These are phyloP conservation scores for Morpho helenor DNA, from an alignment of 2,888 invertebrate genomes.

Conservation along the genomic window DNA sequence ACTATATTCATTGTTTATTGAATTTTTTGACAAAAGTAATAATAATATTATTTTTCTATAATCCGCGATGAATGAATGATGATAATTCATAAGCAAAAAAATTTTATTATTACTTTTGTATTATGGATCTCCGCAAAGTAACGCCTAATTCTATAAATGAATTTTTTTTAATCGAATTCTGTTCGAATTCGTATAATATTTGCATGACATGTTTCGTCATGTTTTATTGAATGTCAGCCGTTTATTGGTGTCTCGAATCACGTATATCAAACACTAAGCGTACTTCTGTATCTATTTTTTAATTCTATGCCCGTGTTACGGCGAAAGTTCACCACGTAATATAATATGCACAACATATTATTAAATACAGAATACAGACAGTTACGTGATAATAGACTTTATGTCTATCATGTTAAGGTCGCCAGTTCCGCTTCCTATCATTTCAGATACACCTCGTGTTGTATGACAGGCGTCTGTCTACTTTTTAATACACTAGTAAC, in stretches of 20 bases:
- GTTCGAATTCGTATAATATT: too few species aligned
- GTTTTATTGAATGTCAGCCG: neutral
- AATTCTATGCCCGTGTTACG: slow-evolving; percentile 16
- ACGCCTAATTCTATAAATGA: too few species aligned
- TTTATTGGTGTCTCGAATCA: slow-evolving; percentile 11
- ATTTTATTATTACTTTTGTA: too few species aligned
- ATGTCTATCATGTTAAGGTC: neutral
- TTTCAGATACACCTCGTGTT: neutral
- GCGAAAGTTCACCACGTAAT: slow-evolving; percentile 18
- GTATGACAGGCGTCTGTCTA: neutral
- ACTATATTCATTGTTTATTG: too few species aligned
- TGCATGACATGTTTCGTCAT: too few species aligned
- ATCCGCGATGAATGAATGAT: too few species aligned
- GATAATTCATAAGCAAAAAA: too few species aligned
- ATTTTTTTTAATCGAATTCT: too few species aligned
- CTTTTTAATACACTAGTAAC: too few species aligned
- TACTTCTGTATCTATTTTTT: slow-evolving; percentile 10
- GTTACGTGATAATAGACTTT: slow-evolving; percentile 5
- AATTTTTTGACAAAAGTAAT: too few species aligned
- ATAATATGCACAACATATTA: neutral
- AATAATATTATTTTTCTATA: too few species aligned
- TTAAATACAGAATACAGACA: neutral
- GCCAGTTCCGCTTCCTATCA: neutral
- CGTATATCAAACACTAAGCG: slow-evolving; percentile 15
- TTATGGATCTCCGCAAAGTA: too few species aligned